These are phyloP conservation scores for Cyanoramphus novaezelandiae DNA, from an alignment of 2,113 vertebrate species.

Conservation along the genomic window DNA sequence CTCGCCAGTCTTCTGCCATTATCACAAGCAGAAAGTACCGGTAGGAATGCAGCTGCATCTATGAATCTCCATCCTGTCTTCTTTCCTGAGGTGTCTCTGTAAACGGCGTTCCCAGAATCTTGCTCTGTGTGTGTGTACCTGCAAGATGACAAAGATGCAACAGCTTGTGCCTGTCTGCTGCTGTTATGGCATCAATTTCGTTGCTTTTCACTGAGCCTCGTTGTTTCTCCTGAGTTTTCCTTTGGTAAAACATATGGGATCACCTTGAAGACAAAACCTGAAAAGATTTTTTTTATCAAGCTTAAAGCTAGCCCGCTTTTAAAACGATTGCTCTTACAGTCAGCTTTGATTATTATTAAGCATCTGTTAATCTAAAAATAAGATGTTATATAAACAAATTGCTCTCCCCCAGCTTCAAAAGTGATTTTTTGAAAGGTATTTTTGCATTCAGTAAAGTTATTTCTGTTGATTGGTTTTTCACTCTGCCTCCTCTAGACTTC, in stretches of 20 bases:
- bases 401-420: neutral
- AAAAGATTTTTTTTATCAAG: neutral
- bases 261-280: neutral
- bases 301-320: neutral
- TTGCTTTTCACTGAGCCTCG: neutral
- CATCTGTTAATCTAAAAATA: neutral
- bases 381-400: neutral
- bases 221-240: neutral
- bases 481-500: conserved; percentile 4
- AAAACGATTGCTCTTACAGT: neutral
- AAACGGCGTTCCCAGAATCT: neutral
- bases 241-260: neutral
- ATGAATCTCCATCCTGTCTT: neutral
- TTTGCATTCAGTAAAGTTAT: neutral
- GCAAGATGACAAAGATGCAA: neutral
- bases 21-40: neutral
- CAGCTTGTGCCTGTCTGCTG: neutral
- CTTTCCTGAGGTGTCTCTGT: neutral
- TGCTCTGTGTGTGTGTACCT: neutral
- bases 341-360: neutral
- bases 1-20: neutral
- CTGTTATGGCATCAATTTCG: neutral
- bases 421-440: neutral
- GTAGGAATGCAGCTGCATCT: neutral
- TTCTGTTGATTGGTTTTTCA: neutral